Conservation (phyloP, 1,140 invertebrate species). For the Cotesia glomerata region DNA sequence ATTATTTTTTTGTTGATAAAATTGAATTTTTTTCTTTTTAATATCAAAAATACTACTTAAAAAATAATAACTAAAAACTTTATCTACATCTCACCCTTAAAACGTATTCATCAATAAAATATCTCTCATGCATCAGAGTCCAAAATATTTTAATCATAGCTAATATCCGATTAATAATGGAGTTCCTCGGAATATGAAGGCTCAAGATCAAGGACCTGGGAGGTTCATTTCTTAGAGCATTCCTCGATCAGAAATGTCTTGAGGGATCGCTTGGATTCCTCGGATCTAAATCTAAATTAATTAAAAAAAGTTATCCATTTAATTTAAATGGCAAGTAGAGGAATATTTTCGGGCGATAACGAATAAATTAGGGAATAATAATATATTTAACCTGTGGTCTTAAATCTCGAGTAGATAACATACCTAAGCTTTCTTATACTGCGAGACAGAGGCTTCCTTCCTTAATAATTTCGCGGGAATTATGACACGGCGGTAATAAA, state of each 20-base stretch:
- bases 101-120: constrained; percentile 48
- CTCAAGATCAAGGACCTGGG: neutral
- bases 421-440: constrained; percentile 58
- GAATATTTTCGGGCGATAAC: neutral
- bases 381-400: neutral
- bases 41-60: too few species aligned
- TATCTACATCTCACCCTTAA: neutral
- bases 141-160: constrained; percentile 65
- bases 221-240: neutral
- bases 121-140: constrained; percentile 61
- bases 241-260: too few species aligned
- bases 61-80: neutral
- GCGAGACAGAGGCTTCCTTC: constrained; percentile 55
- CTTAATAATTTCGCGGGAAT: constrained; percentile 58
- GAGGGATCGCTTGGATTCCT: too few species aligned
- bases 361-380: neutral
- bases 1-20: too few species aligned
- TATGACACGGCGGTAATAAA: constrained; percentile 52
- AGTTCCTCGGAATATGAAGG: constrained; percentile 46
- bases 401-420: constrained; percentile 55
- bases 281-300: neutral
- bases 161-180: constrained; percentile 65
- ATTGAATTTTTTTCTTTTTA: too few species aligned
- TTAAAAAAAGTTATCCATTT: neutral
- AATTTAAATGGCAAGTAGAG: neutral